These are phyloP conservation scores for Odocoileus virginianus DNA, from an alignment of 2,113 vertebrate species.

Conservation along the genomic window DNA sequence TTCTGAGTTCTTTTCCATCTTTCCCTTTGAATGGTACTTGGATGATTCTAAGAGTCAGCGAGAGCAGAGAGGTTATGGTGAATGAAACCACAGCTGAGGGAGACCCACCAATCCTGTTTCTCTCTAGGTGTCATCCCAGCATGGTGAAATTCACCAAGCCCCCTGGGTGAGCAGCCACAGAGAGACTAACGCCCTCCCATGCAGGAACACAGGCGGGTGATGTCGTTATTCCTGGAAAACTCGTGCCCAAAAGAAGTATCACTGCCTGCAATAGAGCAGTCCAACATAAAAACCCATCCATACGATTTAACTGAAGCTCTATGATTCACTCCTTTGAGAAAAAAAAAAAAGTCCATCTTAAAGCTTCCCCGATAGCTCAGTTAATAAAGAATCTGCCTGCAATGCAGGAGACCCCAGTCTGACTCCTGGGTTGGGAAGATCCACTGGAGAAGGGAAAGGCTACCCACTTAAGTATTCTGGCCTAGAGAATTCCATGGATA, in stretches of 20 bases:
- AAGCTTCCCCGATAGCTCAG: neutral
- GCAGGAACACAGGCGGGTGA: neutral
- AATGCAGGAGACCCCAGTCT: no score
- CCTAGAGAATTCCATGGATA: no score
- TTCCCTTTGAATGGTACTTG: conserved; percentile 64
- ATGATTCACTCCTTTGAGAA: neutral
- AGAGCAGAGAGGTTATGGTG: conserved; percentile 63
- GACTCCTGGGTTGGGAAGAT: no score
- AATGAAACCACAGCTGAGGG: conserved; percentile 54
- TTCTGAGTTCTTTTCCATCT: conserved; percentile 75
- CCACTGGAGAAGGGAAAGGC: no score
- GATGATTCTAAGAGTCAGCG: conserved; percentile 63
- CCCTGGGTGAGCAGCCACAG: conserved; percentile 13
- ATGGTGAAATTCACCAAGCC: conserved; percentile 16
- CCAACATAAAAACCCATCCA: neutral
- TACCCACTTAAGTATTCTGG: no score
- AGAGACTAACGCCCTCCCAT: neutral
- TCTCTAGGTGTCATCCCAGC: conserved; percentile 33
- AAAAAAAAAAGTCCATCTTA: neutral
- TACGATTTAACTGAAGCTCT: neutral
- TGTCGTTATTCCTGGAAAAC: conserved; percentile 41
- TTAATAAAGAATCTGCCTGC: no score
- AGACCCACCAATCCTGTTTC: conserved; percentile 56
- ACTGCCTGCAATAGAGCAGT: neutral
- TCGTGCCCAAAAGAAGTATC: neutral